Conservation (phyloP, 2,113 vertebrate genomes). For the Ahaetulla prasina region DNA sequence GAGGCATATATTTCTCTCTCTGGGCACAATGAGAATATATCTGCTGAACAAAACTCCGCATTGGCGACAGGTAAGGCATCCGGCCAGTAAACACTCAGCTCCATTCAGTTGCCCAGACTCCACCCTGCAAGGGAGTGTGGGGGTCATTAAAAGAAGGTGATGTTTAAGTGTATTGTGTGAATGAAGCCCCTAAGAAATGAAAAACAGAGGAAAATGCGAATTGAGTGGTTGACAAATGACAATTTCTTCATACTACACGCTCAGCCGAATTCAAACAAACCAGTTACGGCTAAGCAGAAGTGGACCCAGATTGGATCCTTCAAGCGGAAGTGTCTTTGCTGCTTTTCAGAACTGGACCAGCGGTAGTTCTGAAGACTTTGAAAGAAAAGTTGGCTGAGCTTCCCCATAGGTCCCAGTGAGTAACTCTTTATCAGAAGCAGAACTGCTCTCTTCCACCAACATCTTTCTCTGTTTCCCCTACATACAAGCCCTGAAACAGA, state of each 20-base stretch:
- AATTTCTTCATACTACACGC: not conserved
- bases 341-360: not conserved
- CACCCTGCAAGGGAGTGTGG: too few relatives aligned
- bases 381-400: not conserved
- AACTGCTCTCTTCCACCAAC: not conserved
- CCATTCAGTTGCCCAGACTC: too few relatives aligned
- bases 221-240: not conserved
- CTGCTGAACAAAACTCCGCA: too few relatives aligned
- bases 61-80: too few relatives aligned
- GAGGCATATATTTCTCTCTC: too few relatives aligned
- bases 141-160: too few relatives aligned
- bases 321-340: not conserved
- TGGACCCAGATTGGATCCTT: not conserved
- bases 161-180: not conserved
- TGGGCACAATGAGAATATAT: too few relatives aligned
- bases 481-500: conserved; percentile 2
- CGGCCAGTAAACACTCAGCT: too few relatives aligned
- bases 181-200: not conserved
- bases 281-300: not conserved
- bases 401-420: not conserved
- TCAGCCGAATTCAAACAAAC: not conserved
- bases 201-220: not conserved
- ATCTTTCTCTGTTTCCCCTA: not conserved
- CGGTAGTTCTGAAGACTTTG: not conserved
- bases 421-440: not conserved